Evolutionary conservation across 2,797 vertebrate species (phyloP).

Genomic region (Rhynchotus rufescens): DNA sequence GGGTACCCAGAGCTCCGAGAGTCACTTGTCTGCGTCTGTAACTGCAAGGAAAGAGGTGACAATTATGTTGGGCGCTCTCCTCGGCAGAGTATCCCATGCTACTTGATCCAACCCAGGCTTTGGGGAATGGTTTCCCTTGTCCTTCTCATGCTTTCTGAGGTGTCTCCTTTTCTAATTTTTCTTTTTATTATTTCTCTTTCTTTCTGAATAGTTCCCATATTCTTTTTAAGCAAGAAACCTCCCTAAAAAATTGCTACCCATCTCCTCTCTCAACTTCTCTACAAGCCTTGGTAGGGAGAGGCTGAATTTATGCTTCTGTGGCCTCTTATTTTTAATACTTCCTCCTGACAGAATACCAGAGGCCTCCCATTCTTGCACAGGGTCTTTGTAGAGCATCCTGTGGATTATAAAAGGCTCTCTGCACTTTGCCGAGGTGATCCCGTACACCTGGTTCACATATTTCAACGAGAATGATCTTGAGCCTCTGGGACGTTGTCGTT

Average conservation of each 20-base stretch:
- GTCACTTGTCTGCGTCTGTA: neutral
- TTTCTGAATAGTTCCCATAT: neutral
- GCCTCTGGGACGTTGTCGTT: neutral
- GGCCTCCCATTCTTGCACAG: neutral
- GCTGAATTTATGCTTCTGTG: neutral
- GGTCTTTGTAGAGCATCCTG: neutral
- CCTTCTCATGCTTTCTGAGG: neutral
- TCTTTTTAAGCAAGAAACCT: neutral
- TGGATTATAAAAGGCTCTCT: neutral
- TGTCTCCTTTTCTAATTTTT: neutral
- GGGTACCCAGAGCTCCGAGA: accelerated
- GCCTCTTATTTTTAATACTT: neutral
- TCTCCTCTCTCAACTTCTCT: neutral
- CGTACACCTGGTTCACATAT: neutral
- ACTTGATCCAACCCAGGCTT: neutral
- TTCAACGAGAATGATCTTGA: neutral
- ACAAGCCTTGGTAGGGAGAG: neutral
- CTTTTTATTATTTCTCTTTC: neutral
- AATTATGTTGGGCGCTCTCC: neutral
- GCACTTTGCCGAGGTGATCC: neutral
- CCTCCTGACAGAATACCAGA: neutral
- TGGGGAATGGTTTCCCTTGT: neutral
- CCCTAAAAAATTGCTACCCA: neutral
- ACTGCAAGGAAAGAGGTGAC: neutral
- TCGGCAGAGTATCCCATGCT: neutral